Conservation (phyloP, 2,888 invertebrate species). For the Anthoptus insignis region DNA sequence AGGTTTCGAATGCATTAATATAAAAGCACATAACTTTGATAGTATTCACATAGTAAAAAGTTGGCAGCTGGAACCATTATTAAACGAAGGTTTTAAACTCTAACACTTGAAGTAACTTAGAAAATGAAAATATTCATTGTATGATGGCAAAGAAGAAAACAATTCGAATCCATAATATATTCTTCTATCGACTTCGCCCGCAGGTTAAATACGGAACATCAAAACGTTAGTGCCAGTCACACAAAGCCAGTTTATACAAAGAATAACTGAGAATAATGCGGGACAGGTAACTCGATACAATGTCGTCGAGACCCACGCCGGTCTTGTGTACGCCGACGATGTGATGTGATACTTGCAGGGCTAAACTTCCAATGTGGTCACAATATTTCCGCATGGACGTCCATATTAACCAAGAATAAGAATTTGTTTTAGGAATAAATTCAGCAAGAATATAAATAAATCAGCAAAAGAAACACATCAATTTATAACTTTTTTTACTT, state of each 20-base stretch:
- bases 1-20: too few species aligned
- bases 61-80: too few species aligned
- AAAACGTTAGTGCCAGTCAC: constrained; percentile 14
- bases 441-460: background rate
- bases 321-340: constrained; percentile 51
- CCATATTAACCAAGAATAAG: background rate
- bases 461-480: too few species aligned
- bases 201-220: constrained; percentile 13
- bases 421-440: background rate
- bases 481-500: too few species aligned
- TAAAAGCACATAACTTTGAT: background rate
- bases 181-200: background rate
- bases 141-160: too few species aligned
- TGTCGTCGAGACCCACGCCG: constrained; percentile 27
- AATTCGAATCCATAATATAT: too few species aligned
- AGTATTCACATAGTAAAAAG: too few species aligned
- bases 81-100: too few species aligned
- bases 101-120: too few species aligned
- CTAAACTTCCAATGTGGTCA: constrained; percentile 47
- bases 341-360: constrained; percentile 61
- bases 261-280: constrained; percentile 67
- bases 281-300: constrained; percentile 48
- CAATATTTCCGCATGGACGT: constrained; percentile 44
- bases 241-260: constrained; percentile 40
- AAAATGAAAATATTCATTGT: too few species aligned